Evolutionary conservation across 2,113 vertebrate species (phyloP), one percentile per base, ranked within the genome.

Genomic region (Anhinga anhinga): DNA sequence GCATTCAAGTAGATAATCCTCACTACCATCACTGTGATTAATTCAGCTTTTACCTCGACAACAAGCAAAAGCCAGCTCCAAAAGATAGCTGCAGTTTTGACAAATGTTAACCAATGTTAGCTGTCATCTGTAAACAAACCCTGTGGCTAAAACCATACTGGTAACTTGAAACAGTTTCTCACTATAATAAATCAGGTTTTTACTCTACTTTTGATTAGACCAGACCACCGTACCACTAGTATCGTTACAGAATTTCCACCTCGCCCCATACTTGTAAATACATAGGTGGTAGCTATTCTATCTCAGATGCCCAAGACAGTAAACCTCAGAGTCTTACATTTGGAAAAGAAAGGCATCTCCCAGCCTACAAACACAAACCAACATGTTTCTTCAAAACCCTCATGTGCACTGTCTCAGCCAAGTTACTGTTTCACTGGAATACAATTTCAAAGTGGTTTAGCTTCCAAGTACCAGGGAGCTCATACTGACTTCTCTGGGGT

Each of bases 231-330:
- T 52, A 50, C 18, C 0, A 0, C 18, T 63, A 80, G 11, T 85
- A 55, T 42, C 8, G 25, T 19, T 32, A 56, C 10, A 78, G 13
- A 62, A 79, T 27, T 84, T 52, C 22, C 34, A 87, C 38, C 13
- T 72, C 78, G 74, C 25, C 5, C 13, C 20, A 71, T 36, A 62
- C 11, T 38, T 15, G 1, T 22, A 52, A 50, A 62, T 36, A 25
- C 0, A 0, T 40, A 27, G 25, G 13, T 3, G 2, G 21, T 2
- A 74, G 7, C 56, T 56, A 62, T 9, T 63, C 17, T n/a, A 3
- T 45, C 30, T 50, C 56, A 74, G 10, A 45, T 4, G 5, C 15
- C 27, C 29, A 44, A 59, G 50, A 56, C 3, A 2, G 27, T 19
- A 74, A 40, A 67, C 49, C 15, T 84, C 42, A 45, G 34, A 45